Evolutionary conservation across 64 coral and sea anemone genomes (phyloP).

Genomic region (Stichodactyla mertensii): DNA sequence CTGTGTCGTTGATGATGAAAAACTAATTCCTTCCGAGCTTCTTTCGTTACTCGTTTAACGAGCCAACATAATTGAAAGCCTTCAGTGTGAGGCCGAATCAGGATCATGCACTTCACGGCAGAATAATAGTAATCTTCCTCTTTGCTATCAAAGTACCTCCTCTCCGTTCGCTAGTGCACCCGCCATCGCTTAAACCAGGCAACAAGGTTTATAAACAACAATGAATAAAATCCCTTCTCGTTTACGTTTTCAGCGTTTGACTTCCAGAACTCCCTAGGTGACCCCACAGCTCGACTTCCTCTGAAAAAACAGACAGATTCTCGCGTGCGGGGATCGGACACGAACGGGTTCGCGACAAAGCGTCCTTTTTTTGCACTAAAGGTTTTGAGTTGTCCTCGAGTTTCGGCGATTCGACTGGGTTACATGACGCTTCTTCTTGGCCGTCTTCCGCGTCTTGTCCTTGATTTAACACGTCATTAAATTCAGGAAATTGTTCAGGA

Average conservation of each 20-base stretch:
- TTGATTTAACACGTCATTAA: not conserved
- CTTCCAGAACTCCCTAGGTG: not conserved
- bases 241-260: not conserved
- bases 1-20: too few species aligned
- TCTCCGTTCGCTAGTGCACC: too few species aligned
- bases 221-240: not conserved
- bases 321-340: not conserved
- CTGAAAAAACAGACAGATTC: not conserved
- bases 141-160: too few species aligned
- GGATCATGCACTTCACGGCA: too few species aligned
- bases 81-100: not conserved
- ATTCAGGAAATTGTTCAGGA: slow-evolving; percentile 3
- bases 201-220: not conserved
- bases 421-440: not conserved
- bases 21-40: not conserved
- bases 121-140: too few species aligned
- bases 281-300: slow-evolving; percentile 1
- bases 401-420: not conserved
- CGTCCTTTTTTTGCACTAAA: not conserved
- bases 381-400: not conserved
- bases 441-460: not conserved
- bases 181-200: not conserved
- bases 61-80: not conserved
- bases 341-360: slow-evolving; percentile 1
- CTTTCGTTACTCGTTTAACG: not conserved